These are phyloP conservation scores for Drosophila glabriapex DNA, from an alignment of 2,888 invertebrate species.

Conservation along the genomic window DNA sequence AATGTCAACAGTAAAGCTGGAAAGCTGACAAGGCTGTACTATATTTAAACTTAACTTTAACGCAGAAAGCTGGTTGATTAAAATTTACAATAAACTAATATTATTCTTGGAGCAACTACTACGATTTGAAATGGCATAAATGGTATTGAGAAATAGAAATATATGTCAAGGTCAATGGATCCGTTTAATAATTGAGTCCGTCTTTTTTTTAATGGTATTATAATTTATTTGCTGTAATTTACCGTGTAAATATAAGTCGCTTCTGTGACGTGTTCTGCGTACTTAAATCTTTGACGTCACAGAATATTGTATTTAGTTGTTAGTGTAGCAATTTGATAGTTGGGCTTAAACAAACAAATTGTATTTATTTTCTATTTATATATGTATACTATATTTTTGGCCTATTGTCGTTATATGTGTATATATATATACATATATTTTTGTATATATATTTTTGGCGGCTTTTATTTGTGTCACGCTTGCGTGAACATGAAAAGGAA, in stretches of 20 bases:
- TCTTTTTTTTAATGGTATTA: background rate
- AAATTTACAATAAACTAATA: background rate
- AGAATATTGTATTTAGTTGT: background rate
- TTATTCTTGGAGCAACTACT: background rate
- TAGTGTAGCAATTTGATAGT: background rate
- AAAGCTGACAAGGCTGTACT: background rate
- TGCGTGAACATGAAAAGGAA: slow-evolving; percentile 80
- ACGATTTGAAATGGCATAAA: background rate
- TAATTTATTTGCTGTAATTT: background rate
- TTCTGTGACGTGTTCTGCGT: background rate
- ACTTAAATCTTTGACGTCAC: background rate
- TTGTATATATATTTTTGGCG: slow-evolving; percentile 17
- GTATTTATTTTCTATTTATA: background rate
- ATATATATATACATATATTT: background rate
- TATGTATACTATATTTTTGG: slow-evolving; percentile 3
- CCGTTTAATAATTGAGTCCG: background rate
- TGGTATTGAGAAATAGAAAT: background rate
- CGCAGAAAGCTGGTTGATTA: background rate
- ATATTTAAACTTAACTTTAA: background rate
- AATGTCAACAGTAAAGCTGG: background rate
- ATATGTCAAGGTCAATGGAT: background rate
- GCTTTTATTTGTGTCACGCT: slow-evolving; percentile 59
- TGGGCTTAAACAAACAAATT: slow-evolving; percentile 18
- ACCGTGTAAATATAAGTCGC: background rate
- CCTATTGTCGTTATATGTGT: slow-evolving; percentile 5